Percentiles rank a stretch among this genome's conserved stretches.
Conservation (phyloP, 2,888 invertebrate species). For the Sinopyrophorus schimmeli region DNA sequence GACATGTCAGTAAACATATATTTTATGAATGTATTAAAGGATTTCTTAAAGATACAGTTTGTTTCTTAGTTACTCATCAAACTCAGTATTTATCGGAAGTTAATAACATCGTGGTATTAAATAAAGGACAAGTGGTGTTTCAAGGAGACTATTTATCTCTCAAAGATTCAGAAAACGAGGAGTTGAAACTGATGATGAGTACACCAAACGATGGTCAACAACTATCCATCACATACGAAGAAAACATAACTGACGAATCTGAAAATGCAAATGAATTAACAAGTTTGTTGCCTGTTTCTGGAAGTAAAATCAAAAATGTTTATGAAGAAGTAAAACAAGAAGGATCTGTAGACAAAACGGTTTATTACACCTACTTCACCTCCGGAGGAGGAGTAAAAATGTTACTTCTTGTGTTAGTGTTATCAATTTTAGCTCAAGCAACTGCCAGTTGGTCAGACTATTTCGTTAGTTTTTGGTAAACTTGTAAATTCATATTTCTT, state of each 20-base stretch:
- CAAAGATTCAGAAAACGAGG: constrained; percentile 17
- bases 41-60: constrained; percentile 58
- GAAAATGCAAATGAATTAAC: constrained; percentile 13
- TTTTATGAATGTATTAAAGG: constrained; percentile 71
- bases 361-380: constrained; percentile 41
- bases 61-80: constrained; percentile 68
- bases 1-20: constrained; percentile 68
- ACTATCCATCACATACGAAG: constrained; percentile 14
- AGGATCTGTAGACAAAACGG: constrained; percentile 37
- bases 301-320: constrained; percentile 13
- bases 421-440: constrained; percentile 36
- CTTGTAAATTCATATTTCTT: neutral
- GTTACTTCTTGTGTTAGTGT: constrained; percentile 31
- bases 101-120: constrained; percentile 59
- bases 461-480: constrained; percentile 35
- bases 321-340: constrained; percentile 39
- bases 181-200: constrained; percentile 13
- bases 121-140: constrained; percentile 60
- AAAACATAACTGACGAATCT: constrained; percentile 14
- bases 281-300: constrained; percentile 1
- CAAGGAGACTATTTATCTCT: constrained; percentile 61
- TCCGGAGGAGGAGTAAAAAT: constrained; percentile 39
- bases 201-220: constrained; percentile 52
- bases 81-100: constrained; percentile 60
- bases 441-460: constrained; percentile 38